phyloP scores from a whole-genome alignment of 1,140 invertebrate species.

The Pseudachorutes palmiensis region DNA sequence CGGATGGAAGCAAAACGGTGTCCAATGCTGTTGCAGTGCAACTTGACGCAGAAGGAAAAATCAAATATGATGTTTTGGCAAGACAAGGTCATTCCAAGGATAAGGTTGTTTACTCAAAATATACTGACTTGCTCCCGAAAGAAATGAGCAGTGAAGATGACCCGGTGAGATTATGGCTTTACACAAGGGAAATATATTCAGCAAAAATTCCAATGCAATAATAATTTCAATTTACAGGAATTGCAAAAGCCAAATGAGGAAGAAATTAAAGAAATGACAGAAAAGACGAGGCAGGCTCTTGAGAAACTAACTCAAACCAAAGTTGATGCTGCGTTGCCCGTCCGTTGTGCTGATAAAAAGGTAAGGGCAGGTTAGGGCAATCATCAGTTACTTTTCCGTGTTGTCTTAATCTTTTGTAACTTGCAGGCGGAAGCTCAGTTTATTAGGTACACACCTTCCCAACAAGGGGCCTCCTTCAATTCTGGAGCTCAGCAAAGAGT shows the following conservation, averaged over 20 bases:
- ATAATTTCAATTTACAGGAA: slow-evolving; percentile 36
- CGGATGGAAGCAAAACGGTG: slow-evolving; percentile 55
- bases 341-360: slow-evolving; percentile 77
- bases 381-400: background rate
- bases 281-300: slow-evolving; percentile 70
- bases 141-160: slow-evolving; percentile 88
- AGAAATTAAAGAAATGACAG: slow-evolving; percentile 73
- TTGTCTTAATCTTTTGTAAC: no score
- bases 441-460: slow-evolving; percentile 93
- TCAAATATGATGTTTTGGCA: slow-evolving; percentile 95
- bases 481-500: slow-evolving; percentile 96
- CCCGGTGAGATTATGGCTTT: slow-evolving; percentile 45
- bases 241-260: slow-evolving; percentile 80
- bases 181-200: no score
- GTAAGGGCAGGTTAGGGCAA: slow-evolving; percentile 29
- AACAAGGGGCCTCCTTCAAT: slow-evolving; percentile 90
- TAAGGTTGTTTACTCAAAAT: slow-evolving; percentile 94
- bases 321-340: slow-evolving; percentile 88
- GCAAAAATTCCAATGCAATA: no score
- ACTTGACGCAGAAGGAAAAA: slow-evolving; percentile 83
- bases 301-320: slow-evolving; percentile 82
- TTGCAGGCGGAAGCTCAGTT: slow-evolving; percentile 77
- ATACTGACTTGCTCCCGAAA: slow-evolving; percentile 85
- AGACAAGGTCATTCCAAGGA: slow-evolving; percentile 91
- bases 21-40: slow-evolving; percentile 90